These are phyloP conservation scores for Pseudochromis fuscus DNA, from an alignment of 2,797 vertebrate genomes.

Conservation along the genomic window DNA sequence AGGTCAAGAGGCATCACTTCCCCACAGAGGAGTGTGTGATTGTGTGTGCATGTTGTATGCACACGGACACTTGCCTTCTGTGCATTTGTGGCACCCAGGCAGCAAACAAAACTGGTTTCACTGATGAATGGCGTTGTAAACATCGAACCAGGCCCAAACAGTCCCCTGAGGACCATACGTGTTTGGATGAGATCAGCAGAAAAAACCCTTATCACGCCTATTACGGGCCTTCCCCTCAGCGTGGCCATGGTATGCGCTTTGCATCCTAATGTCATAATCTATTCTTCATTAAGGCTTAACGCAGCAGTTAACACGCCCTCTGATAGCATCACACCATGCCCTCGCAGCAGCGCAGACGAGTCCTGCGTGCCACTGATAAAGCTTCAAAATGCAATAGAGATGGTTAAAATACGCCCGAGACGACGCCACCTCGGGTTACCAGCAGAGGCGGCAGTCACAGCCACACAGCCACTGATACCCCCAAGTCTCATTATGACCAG, in stretches of 20 bases:
- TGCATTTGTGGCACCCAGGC: conserved; percentile 49
- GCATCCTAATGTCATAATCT: conserved; percentile 84
- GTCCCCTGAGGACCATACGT: conserved; percentile 63
- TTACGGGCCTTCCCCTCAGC: conserved; percentile 69
- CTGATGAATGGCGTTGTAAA: conserved; percentile 78
- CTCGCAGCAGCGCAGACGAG: conserved; percentile 50
- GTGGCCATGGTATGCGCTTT: conserved; percentile 58
- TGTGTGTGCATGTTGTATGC: not conserved
- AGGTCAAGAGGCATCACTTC: conserved; percentile 54
- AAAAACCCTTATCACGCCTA: conserved; percentile 77
- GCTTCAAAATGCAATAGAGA: conserved; percentile 69
- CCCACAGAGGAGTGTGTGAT: not conserved
- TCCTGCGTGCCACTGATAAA: conserved; percentile 81
- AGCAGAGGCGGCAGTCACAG: conserved; percentile 24
- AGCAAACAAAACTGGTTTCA: conserved; percentile 62
- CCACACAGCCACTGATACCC: conserved; percentile 51
- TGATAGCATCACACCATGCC: conserved; percentile 76
- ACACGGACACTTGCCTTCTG: conserved; percentile 20
- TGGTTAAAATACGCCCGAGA: conserved; percentile 60
- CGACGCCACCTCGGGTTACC: conserved; percentile 46
- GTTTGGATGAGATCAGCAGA: conserved; percentile 82
- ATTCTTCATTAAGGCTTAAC: conserved; percentile 84
- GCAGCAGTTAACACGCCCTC: conserved; percentile 72
- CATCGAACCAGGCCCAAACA: conserved; percentile 65
- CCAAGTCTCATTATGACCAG: conserved; percentile 71